A percentile compares a stretch with the other conserved stretches of the same genome.
Conservation (phyloP, 2,113 vertebrate species). For the Rhea pennata region DNA sequence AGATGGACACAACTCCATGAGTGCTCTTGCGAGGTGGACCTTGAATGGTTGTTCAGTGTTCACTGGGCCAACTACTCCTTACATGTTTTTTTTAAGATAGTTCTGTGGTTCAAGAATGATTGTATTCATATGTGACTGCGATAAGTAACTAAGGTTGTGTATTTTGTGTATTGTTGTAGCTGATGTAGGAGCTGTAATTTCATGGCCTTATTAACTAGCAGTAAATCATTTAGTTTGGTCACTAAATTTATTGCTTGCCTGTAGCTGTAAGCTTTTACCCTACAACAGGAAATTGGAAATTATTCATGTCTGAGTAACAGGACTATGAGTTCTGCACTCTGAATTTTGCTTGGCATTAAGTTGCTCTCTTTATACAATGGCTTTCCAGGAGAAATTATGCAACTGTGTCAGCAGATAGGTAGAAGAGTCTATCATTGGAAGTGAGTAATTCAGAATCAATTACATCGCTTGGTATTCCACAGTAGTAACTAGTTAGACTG, state of each 20-base stretch:
- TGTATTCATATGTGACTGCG: accelerated
- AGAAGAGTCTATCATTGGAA: accelerated
- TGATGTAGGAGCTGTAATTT: background rate
- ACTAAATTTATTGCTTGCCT: background rate
- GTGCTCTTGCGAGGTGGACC: background rate
- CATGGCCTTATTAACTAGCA: background rate
- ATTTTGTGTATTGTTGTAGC: background rate
- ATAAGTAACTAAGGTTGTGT: background rate
- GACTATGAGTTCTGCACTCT: background rate
- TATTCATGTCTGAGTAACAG: background rate
- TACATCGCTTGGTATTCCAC: background rate
- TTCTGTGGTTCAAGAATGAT: background rate
- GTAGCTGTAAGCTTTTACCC: background rate
- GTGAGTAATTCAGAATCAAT: background rate
- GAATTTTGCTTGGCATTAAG: background rate
- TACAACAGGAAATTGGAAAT: background rate
- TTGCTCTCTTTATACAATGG: background rate
- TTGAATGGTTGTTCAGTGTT: background rate
- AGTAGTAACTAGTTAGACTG: background rate
- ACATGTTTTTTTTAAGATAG: background rate
- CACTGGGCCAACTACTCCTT: background rate
- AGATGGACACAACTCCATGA: background rate
- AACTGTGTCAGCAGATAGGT: background rate
- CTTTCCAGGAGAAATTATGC: background rate
- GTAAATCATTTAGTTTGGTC: background rate